Evolutionary conservation across 2,113 vertebrate species (phyloP).

Genomic region (Pimephales promelas): DNA sequence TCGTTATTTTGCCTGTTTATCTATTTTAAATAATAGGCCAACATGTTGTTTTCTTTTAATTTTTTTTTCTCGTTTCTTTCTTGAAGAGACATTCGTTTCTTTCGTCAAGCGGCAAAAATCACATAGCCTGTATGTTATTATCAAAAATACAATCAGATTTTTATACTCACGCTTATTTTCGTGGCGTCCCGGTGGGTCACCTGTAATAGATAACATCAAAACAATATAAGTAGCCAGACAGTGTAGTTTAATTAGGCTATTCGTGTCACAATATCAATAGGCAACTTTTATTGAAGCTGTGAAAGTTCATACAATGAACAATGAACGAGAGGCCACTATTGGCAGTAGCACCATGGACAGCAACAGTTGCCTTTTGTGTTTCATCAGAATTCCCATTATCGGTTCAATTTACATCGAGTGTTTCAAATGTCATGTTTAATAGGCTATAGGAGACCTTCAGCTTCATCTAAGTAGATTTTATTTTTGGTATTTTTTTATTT

Average conservation of each 20-base stretch:
- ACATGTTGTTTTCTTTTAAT: neutral
- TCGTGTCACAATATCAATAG: neutral
- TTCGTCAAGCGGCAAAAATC: neutral
- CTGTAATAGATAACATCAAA: conserved; percentile 73
- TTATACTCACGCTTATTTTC: conserved; percentile 93
- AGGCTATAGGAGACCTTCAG: neutral
- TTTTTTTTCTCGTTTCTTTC: neutral
- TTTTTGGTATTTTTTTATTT: neutral
- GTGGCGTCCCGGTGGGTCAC: conserved; percentile 84
- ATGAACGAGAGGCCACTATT: neutral
- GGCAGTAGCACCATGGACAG: conserved; percentile 44
- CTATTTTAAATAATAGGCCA: no score
- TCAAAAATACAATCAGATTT: neutral
- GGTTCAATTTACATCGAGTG: neutral
- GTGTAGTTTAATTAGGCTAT: conserved; percentile 1
- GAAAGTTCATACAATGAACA: neutral
- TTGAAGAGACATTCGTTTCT: neutral
- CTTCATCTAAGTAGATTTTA: neutral
- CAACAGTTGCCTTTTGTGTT: conserved; percentile 16
- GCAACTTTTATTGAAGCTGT: neutral
- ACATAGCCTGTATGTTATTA: neutral
- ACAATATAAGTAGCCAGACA: conserved; percentile 12
- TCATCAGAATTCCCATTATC: neutral
- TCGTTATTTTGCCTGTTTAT: neutral
- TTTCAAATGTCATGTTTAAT: neutral